These are phyloP conservation scores for Microtus pennsylvanicus DNA, from an alignment of 2,113 vertebrate species.

Conservation along the genomic window DNA sequence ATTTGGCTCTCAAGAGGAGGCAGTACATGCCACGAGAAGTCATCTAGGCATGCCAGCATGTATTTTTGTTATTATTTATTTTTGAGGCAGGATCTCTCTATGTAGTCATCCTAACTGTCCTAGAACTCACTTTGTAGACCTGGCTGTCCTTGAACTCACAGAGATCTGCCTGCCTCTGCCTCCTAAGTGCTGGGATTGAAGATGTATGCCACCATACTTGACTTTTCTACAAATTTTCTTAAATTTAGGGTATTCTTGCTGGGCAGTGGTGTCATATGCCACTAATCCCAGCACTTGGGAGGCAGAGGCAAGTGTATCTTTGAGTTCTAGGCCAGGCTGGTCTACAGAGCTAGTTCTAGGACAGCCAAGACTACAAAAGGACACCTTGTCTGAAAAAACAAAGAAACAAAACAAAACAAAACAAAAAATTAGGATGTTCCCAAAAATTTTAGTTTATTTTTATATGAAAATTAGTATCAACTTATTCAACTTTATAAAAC, in stretches of 20 bases:
- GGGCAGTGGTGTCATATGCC: too few species aligned
- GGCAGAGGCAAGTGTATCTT: too few species aligned
- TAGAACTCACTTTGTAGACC: background rate
- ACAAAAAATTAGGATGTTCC: background rate
- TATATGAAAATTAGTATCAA: constrained; percentile 15
- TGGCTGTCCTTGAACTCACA: background rate
- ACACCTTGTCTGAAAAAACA: background rate
- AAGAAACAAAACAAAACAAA: too few species aligned
- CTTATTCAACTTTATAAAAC: background rate
- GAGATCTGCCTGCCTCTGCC: background rate
- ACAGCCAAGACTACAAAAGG: too few species aligned
- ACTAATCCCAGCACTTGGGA: too few species aligned
- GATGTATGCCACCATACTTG: background rate
- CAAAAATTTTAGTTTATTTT: background rate
- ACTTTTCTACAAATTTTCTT: background rate
- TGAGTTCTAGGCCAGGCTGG: too few species aligned
- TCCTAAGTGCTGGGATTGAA: background rate
- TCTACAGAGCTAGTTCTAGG: too few species aligned
- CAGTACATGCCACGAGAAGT: background rate
- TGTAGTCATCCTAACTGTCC: background rate
- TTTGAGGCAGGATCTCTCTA: background rate
- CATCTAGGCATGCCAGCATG: background rate
- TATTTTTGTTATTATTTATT: background rate
- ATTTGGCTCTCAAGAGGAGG: background rate
- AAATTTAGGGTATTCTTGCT: too few species aligned